Evolutionary conservation across 2,113 vertebrate species (phyloP).

Genomic region (Gasterosteus aculeatus): DNA sequence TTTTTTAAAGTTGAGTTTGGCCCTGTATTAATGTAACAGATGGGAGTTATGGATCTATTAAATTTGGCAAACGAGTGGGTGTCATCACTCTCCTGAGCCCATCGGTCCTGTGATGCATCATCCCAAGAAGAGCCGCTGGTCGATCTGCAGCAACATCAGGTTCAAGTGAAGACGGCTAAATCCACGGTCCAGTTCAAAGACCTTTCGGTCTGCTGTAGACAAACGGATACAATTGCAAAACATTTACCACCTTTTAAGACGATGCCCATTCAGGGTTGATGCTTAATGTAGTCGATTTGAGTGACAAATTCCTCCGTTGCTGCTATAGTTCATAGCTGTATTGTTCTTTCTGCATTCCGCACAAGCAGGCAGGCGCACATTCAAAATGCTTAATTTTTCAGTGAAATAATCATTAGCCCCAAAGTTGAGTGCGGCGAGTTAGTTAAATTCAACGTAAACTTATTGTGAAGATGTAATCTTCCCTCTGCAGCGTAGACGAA

Average conservation of each 20-base stretch:
- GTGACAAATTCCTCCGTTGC: background rate
- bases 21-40: slow-evolving; percentile 55
- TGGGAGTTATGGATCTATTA: slow-evolving; percentile 45
- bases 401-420: no score
- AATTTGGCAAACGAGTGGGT: slow-evolving; percentile 57
- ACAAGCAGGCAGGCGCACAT: background rate
- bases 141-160: slow-evolving; percentile 34
- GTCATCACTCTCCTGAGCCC: background rate
- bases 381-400: no score
- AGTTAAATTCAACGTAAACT: background rate
- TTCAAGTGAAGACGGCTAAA: slow-evolving; percentile 44
- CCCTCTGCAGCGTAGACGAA: background rate
- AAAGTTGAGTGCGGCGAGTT: background rate
- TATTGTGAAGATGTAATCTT: background rate
- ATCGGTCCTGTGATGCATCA: slow-evolving; percentile 26
- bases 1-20: slow-evolving; percentile 31
- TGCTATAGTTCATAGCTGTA: background rate
- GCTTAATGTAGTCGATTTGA: background rate
- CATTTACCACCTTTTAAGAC: background rate
- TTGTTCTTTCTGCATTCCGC: no score
- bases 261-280: background rate
- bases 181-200: slow-evolving; percentile 24
- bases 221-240: slow-evolving; percentile 3
- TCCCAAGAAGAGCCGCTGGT: slow-evolving; percentile 42
- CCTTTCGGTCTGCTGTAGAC: slow-evolving; percentile 17